phyloP scores from a whole-genome alignment of 1,140 invertebrate species.

The Augochlora pura region DNA sequence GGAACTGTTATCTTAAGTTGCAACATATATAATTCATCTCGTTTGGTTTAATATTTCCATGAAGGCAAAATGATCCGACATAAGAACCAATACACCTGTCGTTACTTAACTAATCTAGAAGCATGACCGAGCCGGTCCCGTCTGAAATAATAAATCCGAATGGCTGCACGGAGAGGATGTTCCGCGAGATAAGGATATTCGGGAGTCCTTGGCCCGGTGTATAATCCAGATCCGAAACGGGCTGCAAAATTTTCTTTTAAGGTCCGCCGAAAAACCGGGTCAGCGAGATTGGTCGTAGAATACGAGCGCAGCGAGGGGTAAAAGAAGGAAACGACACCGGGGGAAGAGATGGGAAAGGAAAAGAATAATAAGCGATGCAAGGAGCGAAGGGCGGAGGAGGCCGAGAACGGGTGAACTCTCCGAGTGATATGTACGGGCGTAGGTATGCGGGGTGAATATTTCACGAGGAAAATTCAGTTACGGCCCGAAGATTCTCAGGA shows the following conservation, averaged over 20 bases:
- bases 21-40: no score
- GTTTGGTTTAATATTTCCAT: no score
- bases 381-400: slow-evolving; percentile 41
- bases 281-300: slow-evolving; percentile 47
- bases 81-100: no score
- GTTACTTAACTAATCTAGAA: no score
- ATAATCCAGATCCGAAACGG: slow-evolving; percentile 2
- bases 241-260: slow-evolving; percentile 17
- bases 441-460: slow-evolving; percentile 78
- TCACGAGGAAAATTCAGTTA: slow-evolving; percentile 79
- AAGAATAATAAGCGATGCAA: slow-evolving; percentile 32
- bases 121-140: no score
- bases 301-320: slow-evolving; percentile 18
- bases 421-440: slow-evolving; percentile 75
- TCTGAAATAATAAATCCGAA: neutral
- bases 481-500: slow-evolving; percentile 75
- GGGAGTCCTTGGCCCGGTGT: neutral
- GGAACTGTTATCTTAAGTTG: no score
- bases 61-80: no score
- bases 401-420: slow-evolving; percentile 60
- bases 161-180: neutral
- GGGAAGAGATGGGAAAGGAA: slow-evolving; percentile 5
- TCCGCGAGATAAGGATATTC: neutral
- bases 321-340: slow-evolving; percentile 3
- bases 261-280: slow-evolving; percentile 47